Conservation (phyloP, 2,113 vertebrate species). For the Morone saxatilis region DNA sequence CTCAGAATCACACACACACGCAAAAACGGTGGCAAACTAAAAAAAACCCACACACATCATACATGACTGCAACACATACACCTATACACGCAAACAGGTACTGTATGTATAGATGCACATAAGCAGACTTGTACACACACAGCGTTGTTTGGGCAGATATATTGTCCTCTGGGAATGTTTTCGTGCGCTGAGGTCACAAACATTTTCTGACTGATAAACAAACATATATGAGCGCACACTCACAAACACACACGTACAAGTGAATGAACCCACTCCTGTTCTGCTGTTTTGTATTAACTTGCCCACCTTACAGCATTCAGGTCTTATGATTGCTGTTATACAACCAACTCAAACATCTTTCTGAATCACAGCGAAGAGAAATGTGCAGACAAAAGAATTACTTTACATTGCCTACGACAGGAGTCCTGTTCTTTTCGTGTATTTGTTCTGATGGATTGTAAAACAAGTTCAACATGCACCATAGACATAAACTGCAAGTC, state of each 20-base stretch:
- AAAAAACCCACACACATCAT: background rate
- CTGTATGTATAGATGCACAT: background rate
- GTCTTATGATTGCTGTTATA: slow-evolving; percentile 36
- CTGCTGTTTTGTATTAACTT: slow-evolving; percentile 1
- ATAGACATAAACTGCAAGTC: background rate
- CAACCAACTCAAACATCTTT: slow-evolving; percentile 36
- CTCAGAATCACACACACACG: slow-evolving; percentile 43
- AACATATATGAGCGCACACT: background rate
- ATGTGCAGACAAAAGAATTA: slow-evolving; percentile 6
- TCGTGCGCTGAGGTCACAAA: background rate
- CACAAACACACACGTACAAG: background rate
- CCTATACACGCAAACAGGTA: background rate
- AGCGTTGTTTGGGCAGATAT: slow-evolving; percentile 17
- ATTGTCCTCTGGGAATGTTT: background rate
- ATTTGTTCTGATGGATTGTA: background rate
- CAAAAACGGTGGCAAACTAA: slow-evolving; percentile 4
- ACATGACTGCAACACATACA: no score
- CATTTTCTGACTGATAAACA: background rate
- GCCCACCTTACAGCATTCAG: slow-evolving; percentile 12
- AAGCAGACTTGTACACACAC: background rate
- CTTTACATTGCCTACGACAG: background rate
- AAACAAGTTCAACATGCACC: background rate
- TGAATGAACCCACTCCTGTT: slow-evolving; percentile 14
- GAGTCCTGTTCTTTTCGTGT: background rate
- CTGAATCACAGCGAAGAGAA: slow-evolving; percentile 26